These are phyloP conservation scores for Oscheius sp. DNA, from an alignment of 2,888 invertebrate species.

Conservation along the genomic window DNA sequence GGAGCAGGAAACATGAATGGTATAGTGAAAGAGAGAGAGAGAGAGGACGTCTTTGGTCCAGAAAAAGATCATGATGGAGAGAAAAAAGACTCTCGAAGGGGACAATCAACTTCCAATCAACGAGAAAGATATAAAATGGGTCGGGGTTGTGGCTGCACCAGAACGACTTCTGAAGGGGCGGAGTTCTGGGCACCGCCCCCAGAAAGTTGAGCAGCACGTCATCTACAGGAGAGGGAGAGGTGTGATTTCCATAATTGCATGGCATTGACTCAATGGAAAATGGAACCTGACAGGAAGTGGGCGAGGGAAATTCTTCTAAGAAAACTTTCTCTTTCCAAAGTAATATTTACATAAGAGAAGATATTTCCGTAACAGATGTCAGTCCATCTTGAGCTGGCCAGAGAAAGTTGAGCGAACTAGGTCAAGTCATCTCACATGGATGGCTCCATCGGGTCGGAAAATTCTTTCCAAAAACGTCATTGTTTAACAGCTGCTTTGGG, in stretches of 20 bases:
- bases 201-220: background rate
- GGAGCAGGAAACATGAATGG: background rate
- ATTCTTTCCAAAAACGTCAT: background rate
- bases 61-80: background rate
- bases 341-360: too few relatives aligned
- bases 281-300: conserved; percentile 4
- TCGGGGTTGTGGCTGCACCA: background rate
- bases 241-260: conserved; percentile 17
- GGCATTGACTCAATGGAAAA: background rate
- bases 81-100: background rate
- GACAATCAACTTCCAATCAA: background rate
- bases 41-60: background rate
- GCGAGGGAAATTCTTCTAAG: too few relatives aligned
- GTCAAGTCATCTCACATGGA: background rate
- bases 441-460: conserved; percentile 15
- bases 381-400: background rate
- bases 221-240: conserved; percentile 11
- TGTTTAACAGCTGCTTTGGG: conserved; percentile 4
- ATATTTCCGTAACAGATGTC: too few relatives aligned
- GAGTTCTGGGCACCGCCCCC: background rate
- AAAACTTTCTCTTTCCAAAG: too few relatives aligned
- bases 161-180: background rate
- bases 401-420: background rate
- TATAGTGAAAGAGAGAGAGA: background rate
- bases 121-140: conserved; percentile 3